Percentiles rank a stretch among this genome's conserved stretches.
Conservation (phyloP, 1,140 invertebrate species). For the Anthonomus grandis region DNA sequence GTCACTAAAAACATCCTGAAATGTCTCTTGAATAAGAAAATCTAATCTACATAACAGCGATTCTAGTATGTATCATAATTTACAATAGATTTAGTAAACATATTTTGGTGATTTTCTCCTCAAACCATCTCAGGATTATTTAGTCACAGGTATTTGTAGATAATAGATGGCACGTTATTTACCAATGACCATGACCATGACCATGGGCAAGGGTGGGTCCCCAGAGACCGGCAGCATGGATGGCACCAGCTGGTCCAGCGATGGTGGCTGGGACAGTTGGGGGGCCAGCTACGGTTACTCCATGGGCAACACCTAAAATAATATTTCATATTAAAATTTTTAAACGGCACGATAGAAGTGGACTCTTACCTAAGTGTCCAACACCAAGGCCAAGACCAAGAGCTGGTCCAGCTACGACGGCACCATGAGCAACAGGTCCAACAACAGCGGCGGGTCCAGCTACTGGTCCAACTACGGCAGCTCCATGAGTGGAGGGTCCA, state of each 20-base stretch:
- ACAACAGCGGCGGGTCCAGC: constrained; percentile 23
- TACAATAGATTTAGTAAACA: too few species aligned
- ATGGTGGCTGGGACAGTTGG: constrained; percentile 13
- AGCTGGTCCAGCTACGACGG: constrained; percentile 13
- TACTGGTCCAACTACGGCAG: constrained; percentile 11
- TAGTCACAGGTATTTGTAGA: not conserved
- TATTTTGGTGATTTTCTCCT: not conserved
- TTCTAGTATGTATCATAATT: too few species aligned
- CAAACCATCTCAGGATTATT: constrained; percentile 7
- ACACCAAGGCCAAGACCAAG: constrained; percentile 1
- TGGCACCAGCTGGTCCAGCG: constrained; percentile 14
- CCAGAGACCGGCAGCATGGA: constrained; percentile 21
- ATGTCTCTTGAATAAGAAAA: constrained; percentile 2
- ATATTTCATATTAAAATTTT: constrained; percentile 4
- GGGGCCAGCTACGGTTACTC: constrained; percentile 22
- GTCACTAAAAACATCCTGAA: constrained; percentile 2
- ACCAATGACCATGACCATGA: constrained; percentile 19
- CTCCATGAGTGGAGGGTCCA: not conserved
- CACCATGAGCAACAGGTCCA: constrained; percentile 17
- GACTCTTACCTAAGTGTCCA: not conserved
- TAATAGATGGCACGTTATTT: not conserved
- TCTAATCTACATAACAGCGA: too few species aligned
- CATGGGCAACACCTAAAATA: not conserved
- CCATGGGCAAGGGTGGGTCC: constrained; percentile 22
- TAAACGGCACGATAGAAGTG: not conserved